These are phyloP conservation scores for Anagrus nilaparvatae DNA, from an alignment of 1,140 invertebrate species.

Conservation along the genomic window DNA sequence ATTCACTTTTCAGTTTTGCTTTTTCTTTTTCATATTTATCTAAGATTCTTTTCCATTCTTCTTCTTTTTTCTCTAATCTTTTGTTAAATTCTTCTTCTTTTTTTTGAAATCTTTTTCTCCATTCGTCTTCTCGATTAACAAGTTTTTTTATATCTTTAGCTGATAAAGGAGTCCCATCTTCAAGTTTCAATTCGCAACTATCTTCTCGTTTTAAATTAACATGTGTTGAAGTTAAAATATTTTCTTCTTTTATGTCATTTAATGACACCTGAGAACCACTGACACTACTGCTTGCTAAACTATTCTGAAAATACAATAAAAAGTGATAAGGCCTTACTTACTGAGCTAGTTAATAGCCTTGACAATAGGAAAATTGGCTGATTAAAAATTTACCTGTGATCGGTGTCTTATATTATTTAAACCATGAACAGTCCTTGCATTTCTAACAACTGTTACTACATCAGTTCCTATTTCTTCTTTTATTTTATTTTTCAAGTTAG, in stretches of 20 bases:
- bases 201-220: slow-evolving; percentile 28
- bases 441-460: slow-evolving; percentile 43
- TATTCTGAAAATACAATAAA: slow-evolving; percentile 26
- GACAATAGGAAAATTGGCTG: not conserved
- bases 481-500: slow-evolving; percentile 62
- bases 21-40: slow-evolving; percentile 47
- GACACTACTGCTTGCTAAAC: slow-evolving; percentile 51
- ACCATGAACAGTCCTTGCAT: slow-evolving; percentile 42
- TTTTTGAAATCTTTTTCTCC: slow-evolving; percentile 40
- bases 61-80: slow-evolving; percentile 47
- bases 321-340: no score
- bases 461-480: slow-evolving; percentile 63
- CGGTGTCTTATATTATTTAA: slow-evolving; percentile 42
- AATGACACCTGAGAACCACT: slow-evolving; percentile 41
- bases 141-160: slow-evolving; percentile 40
- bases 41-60: slow-evolving; percentile 52
- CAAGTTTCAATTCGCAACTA: slow-evolving; percentile 32
- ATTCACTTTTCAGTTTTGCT: slow-evolving; percentile 47
- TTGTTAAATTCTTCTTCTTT: slow-evolving; percentile 48
- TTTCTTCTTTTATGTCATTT: slow-evolving; percentile 33
- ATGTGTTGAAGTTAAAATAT: slow-evolving; percentile 22
- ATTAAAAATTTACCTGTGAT: slow-evolving; percentile 28
- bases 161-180: slow-evolving; percentile 33
- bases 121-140: slow-evolving; percentile 45
- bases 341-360: not conserved